These are phyloP conservation scores for Atta colombica DNA, from an alignment of 1,140 invertebrate species.

Conservation along the genomic window DNA sequence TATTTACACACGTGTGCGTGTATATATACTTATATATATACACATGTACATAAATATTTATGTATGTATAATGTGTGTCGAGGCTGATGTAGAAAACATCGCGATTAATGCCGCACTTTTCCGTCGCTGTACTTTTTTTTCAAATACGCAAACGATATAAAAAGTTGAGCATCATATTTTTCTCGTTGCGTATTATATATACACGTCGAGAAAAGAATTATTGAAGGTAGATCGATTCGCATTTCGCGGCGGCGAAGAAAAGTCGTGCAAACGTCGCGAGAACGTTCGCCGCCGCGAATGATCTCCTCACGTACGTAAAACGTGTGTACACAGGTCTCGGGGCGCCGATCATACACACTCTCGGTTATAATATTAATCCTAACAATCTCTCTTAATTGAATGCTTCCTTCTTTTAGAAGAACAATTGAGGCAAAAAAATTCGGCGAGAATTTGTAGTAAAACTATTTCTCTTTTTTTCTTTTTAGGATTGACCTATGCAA, in stretches of 20 bases:
- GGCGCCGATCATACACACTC: background rate
- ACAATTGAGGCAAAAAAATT: background rate
- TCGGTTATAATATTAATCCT: constrained; percentile 22
- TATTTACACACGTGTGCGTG: background rate
- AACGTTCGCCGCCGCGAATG: constrained; percentile 23
- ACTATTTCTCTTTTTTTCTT: background rate
- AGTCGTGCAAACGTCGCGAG: constrained; percentile 65
- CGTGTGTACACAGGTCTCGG: background rate
- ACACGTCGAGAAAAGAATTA: constrained; percentile 71
- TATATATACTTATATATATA: background rate
- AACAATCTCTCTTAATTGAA: background rate
- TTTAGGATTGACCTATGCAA: background rate
- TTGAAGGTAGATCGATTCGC: constrained; percentile 69
- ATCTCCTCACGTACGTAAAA: constrained; percentile 15
- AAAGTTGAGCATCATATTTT: constrained; percentile 81
- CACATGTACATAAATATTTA: constrained; percentile 22
- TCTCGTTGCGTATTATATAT: constrained; percentile 70
- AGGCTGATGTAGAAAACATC: constrained; percentile 54
- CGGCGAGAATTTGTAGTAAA: constrained; percentile 1
- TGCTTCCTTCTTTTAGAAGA: background rate
- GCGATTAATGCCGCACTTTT: constrained; percentile 27
- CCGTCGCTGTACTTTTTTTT: constrained; percentile 55
- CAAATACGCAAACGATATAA: constrained; percentile 81
- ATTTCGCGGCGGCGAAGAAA: constrained; percentile 62
- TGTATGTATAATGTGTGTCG: background rate